Base-by-base conservation (phyloP, 2,113 vertebrate species). In the Myrmophylax atrothorax region DNA sequence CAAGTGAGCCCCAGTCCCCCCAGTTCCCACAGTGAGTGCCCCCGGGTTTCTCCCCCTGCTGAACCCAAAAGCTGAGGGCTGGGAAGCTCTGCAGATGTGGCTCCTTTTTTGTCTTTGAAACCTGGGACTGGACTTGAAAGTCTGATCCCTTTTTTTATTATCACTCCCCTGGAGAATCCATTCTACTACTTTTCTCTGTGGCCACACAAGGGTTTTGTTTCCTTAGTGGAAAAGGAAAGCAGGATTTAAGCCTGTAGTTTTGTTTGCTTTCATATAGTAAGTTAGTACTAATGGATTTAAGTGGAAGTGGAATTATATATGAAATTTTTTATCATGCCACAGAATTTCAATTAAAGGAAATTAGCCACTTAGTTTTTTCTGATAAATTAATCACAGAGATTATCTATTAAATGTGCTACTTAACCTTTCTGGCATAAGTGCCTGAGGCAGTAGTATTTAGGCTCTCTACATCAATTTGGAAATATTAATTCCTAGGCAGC, bases 361-460 rank as follows among this genome's bases (percentile, higher is more conserved):
- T 95, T 93, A 97, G 64, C 73, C 80, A 79, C 76, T 97, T 89
- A 37, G 68, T 84, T 93, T 56, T 72, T 92, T 90, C 83, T 90
- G 83, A 97, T 96, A 94, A 96, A 96, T 97, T 95, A 96, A 96
- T 97, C 92, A 95, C 89, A 87, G 49, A 90, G 69, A 92, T 96
- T 94, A 97, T 96, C 92, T 93, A 64, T 96, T 92, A 94, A 96
- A 93, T 1, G 9, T 89, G 64, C 85, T 87, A 96, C 88, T 96
- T 97, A 96, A 95, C 94, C 88, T 97, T 96, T 95, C 90, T 96
- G 90, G 83, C 73, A 38, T 56, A 90, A 92, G 80, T 68, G 85
- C 94, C 79, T 19, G 25, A 92, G 74, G 95, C 93, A 78, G 60
- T 74, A 95, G 82, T 75, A 95, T 95, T 88, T 93, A 95, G 92